Conservation (phyloP, 2,888 invertebrate genomes). For the Aricia artaxerxes region DNA sequence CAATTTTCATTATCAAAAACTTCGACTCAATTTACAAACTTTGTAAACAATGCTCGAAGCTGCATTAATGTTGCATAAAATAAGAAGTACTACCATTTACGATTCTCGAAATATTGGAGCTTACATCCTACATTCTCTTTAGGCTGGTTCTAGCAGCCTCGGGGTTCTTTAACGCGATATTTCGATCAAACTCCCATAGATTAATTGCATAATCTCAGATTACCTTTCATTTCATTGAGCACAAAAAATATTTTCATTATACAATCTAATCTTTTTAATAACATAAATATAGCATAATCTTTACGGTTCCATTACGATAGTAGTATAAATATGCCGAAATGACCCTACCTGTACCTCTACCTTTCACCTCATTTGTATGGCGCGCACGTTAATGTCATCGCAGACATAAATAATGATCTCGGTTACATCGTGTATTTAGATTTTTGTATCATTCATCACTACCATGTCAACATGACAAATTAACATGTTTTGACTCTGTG, state of each 20-base stretch:
- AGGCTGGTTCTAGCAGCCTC: too few species aligned
- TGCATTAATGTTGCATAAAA: too few species aligned
- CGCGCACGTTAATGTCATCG: constrained; percentile 20
- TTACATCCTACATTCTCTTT: not conserved
- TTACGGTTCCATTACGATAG: not conserved
- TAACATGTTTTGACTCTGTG: not conserved
- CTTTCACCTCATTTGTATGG: constrained; percentile 24
- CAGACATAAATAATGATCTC: constrained; percentile 18
- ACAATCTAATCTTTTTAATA: too few species aligned
- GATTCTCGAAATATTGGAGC: not conserved
- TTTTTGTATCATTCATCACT: constrained; percentile 11
- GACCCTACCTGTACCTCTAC: not conserved
- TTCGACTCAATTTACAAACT: too few species aligned
- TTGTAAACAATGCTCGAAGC: too few species aligned
- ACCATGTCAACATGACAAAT: constrained; percentile 11
- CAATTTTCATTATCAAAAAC: too few species aligned
- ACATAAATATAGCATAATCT: not conserved
- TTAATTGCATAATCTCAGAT: too few species aligned
- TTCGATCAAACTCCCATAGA: too few species aligned
- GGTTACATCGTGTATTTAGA: constrained; percentile 2
- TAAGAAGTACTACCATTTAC: too few species aligned
- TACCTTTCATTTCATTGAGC: too few species aligned
- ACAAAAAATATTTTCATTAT: too few species aligned
- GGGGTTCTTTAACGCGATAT: too few species aligned
- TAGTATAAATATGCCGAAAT: not conserved